Base-by-base conservation (phyloP, 2,113 vertebrate genomes). In the Tachysurus fulvidraco region DNA sequence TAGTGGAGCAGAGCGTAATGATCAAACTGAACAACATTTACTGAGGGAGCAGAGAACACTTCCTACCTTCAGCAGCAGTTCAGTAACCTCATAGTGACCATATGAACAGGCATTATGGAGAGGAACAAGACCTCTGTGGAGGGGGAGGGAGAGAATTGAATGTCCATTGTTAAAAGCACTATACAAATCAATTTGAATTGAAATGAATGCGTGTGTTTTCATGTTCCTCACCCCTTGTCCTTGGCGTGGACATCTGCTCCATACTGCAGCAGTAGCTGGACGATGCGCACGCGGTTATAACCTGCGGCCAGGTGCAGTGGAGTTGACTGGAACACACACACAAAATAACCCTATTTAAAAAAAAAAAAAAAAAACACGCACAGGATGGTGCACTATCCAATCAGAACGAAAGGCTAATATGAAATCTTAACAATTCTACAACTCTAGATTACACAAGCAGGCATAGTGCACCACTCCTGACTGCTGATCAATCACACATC, bases 81-180 rank as follows among this genome's bases (percentile, higher is more conserved):
- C 98, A 12, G 98, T 99, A 91, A 99, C 98, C 91, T 99, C 98
- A 41, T 97, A 99, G 94, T 99, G 98, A 87, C 98, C 98, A 44
- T 99, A 99, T 0, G 98, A 99, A 85, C 98, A 99, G 25, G 98
- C 98, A n/a, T 99, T 99, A 93, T 99, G 98, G 91, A 99, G 96
- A 92, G 98, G 98, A 86, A 99, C 98, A 74, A 99, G 95, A 86
- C 98, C 98, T 54, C 98, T 99, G 36, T 36, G 36, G 94, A 67
- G 25, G 44, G 2, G 55, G 55, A 25, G 55, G 82, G n/a, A 78
- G 30, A 25, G 36, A 41, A 36, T 36, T 36, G 36, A 36, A 36
- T 36, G 36, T 36, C 36, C 36, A 36, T 36, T 36, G 36, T 36
- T 36, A 36, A 36, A 36, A 36, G 36, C 36, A 36, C 36, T 36